Conservation (phyloP, 2,113 vertebrate genomes). For the Ophiodon elongatus region DNA sequence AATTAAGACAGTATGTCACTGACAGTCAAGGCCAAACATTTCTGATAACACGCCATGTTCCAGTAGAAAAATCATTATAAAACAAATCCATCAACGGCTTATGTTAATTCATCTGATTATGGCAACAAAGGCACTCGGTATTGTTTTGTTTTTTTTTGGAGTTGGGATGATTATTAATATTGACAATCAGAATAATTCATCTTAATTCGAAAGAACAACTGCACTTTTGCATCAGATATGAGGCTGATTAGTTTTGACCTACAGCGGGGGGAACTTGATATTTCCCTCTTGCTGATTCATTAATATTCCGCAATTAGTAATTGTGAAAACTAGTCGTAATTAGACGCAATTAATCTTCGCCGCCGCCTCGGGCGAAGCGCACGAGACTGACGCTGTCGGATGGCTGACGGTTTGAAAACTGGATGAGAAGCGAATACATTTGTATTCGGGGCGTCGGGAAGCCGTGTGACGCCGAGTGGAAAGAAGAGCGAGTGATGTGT, state of each 20-base stretch:
- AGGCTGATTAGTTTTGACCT: slow-evolving; percentile 61
- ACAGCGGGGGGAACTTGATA: slow-evolving; percentile 52
- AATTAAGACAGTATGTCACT: not conserved
- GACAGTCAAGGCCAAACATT: not conserved
- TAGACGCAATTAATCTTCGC: slow-evolving; percentile 36
- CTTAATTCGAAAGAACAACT: slow-evolving; percentile 16
- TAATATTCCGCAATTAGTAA: slow-evolving; percentile 29
- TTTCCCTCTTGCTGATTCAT: slow-evolving; percentile 32
- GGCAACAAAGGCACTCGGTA: not conserved
- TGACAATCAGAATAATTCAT: slow-evolving; percentile 25
- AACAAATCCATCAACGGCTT: slow-evolving; percentile 6
- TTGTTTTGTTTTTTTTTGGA: not conserved
- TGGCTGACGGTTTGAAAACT: not conserved
- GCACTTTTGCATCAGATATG: slow-evolving; percentile 21
- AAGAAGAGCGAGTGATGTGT: slow-evolving; percentile 15
- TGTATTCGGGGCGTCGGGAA: slow-evolving; percentile 3
- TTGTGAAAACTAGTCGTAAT: slow-evolving; percentile 42
- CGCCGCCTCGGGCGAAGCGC: not conserved
- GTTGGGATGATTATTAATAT: slow-evolving; percentile 12
- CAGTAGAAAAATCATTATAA: not conserved
- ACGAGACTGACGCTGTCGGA: slow-evolving; percentile 22
- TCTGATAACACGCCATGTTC: not conserved
- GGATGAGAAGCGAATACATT: slow-evolving; percentile 6
- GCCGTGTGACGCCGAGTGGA: not conserved
- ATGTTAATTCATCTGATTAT: not conserved